These are phyloP conservation scores for Drosophila nigromelanica DNA, from an alignment of 1,140 invertebrate species.

Conservation along the genomic window DNA sequence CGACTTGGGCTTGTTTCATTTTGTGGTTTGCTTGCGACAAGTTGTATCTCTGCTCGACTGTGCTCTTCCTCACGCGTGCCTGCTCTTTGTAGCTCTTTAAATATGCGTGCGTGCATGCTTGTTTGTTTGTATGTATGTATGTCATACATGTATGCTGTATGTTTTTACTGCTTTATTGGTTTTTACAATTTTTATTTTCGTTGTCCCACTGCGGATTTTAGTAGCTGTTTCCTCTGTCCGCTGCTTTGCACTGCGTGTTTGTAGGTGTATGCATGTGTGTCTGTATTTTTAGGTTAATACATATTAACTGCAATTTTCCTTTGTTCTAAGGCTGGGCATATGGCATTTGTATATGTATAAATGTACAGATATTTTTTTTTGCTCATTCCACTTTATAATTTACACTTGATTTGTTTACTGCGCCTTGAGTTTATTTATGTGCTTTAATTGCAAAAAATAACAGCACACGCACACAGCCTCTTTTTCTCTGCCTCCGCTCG, in stretches of 20 bases:
- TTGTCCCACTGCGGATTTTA: constrained; percentile 66
- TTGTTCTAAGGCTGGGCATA: constrained; percentile 29
- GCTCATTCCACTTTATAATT: constrained; percentile 54
- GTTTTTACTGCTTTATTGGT: constrained; percentile 51
- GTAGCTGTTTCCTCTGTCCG: constrained; percentile 29
- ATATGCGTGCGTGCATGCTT: constrained; percentile 42
- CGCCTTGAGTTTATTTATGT: constrained; percentile 58
- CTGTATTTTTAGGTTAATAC: constrained; percentile 11
- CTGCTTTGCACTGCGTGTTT: neutral
- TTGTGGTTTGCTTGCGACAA: constrained; percentile 72
- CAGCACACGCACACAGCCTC: constrained; percentile 20
- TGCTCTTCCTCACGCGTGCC: constrained; percentile 13
- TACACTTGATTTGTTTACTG: constrained; percentile 78
- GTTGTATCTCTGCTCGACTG: constrained; percentile 46
- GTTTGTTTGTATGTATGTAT: constrained; percentile 12
- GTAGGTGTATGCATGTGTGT: constrained; percentile 2
- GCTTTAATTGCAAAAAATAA: constrained; percentile 67
- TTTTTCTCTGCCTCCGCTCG: neutral
- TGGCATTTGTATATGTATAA: constrained; percentile 6
- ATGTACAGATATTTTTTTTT: constrained; percentile 16
- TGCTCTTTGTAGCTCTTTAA: constrained; percentile 48
- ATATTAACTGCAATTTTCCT: constrained; percentile 51
- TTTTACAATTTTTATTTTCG: constrained; percentile 66
- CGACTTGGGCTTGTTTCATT: constrained; percentile 70
- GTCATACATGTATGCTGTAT: neutral